Evolutionary conservation across 2,113 vertebrate genomes (phyloP).

Genomic region (Nettapus auritus): DNA sequence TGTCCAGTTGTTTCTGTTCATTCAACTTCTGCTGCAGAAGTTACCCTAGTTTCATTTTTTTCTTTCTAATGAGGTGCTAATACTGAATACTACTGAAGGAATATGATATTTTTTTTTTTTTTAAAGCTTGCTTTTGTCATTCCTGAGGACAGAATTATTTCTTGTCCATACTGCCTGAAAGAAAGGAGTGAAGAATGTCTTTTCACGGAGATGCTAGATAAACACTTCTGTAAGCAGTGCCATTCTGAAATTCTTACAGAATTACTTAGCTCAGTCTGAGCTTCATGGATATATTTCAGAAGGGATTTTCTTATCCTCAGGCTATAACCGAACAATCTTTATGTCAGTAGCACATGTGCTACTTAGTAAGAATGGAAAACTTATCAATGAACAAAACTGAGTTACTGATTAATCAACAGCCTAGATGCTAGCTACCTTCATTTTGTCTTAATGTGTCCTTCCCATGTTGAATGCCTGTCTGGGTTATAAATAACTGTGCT

Average conservation of each 20-base stretch:
- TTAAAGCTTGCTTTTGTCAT: not conserved
- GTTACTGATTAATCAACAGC: not conserved
- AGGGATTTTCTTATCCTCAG: not conserved
- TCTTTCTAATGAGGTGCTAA: not conserved
- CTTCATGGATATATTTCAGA: not conserved
- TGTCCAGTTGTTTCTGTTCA: not conserved
- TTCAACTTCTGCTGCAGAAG: not conserved
- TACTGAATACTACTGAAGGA: not conserved
- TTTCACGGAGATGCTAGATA: not conserved
- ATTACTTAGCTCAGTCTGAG: not conserved
- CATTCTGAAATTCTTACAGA: not conserved
- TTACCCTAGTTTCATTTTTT: not conserved
- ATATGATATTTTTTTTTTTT: not conserved
- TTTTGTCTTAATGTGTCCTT: not conserved
- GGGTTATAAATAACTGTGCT: not conserved
- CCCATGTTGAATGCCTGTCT: not conserved
- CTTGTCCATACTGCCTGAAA: not conserved
- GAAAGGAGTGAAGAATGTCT: not conserved
- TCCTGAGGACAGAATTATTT: not conserved
- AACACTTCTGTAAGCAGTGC: not conserved
- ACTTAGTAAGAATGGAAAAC: not conserved
- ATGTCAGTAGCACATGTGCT: not conserved
- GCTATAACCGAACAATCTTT: not conserved
- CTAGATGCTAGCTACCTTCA: not conserved
- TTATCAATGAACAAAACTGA: not conserved